A percentile compares a stretch with the other conserved stretches of the same genome.
phyloP scores from a whole-genome alignment of 2,113 vertebrate species.

The Phoxinus phoxinus region DNA sequence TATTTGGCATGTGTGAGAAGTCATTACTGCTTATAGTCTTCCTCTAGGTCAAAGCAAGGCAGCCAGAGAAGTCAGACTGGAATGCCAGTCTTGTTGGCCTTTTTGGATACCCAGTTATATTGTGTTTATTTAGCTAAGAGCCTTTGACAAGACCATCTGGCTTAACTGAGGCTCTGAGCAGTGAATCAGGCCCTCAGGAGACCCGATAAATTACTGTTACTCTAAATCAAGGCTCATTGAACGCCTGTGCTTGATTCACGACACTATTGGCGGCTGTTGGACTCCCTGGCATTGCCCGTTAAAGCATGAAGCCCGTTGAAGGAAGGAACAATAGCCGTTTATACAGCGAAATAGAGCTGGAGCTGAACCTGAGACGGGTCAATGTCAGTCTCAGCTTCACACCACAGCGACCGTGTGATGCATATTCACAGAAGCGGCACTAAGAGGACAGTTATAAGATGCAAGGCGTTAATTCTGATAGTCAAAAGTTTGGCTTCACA shows the following conservation, averaged over 20 bases:
- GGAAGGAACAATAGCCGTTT: not conserved
- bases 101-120: constrained; percentile 9
- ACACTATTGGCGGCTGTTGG: not conserved
- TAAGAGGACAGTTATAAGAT: not conserved
- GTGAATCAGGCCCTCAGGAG: constrained; percentile 11
- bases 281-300: constrained; percentile 1
- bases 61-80: not conserved
- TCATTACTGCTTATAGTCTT: not conserved
- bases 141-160: constrained; percentile 40
- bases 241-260: constrained; percentile 3
- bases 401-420: not conserved
- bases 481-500: not conserved
- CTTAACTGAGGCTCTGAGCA: not conserved
- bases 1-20: not conserved
- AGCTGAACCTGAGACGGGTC: not conserved
- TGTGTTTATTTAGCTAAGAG: constrained; percentile 57
- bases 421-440: not conserved
- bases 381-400: constrained; percentile 2
- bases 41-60: not conserved
- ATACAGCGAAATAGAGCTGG: not conserved
- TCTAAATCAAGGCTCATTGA: constrained; percentile 27
- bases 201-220: constrained; percentile 24
- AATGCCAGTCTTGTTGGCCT: constrained; percentile 8
- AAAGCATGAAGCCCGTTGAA: not conserved
- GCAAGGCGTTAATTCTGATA: not conserved